phyloP scores from a whole-genome alignment of 2,797 vertebrate species.

The Craterocephalus amniculus region DNA sequence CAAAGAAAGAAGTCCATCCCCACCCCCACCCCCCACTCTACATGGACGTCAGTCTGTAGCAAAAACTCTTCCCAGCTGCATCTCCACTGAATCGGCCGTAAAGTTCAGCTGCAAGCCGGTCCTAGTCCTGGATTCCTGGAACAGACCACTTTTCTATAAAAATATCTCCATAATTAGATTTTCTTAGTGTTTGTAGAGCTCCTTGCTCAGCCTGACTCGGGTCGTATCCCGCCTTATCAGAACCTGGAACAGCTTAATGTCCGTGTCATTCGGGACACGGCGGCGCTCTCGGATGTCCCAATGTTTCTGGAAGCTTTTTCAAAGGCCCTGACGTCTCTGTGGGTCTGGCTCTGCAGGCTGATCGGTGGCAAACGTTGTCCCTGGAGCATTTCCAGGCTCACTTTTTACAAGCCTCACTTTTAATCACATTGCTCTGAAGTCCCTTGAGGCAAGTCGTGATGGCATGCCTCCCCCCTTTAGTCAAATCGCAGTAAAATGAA shows the following conservation, averaged over 20 bases:
- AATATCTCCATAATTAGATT: conserved; percentile 33
- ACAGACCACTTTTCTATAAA: conserved; percentile 36
- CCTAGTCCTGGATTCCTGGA: conserved; percentile 2
- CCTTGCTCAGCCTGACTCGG: no score
- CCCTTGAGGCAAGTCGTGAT: conserved; percentile 5
- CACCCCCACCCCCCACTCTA: not conserved
- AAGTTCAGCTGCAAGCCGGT: conserved; percentile 25
- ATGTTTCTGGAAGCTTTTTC: no score
- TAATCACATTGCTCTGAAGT: conserved; percentile 9
- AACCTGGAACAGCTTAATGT: not conserved
- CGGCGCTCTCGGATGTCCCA: no score
- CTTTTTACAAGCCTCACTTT: not conserved
- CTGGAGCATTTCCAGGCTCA: no score
- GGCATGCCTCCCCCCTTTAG: not conserved
- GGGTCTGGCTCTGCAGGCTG: not conserved
- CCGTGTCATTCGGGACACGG: no score
- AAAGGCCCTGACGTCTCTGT: no score
- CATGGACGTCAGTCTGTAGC: not conserved
- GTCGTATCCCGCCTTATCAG: not conserved
- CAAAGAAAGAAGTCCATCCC: conserved; percentile 23
- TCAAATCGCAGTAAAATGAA: conserved; percentile 6
- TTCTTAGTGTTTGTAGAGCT: not conserved
- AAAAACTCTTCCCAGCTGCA: conserved; percentile 17
- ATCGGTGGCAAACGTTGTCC: not conserved
- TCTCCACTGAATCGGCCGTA: conserved; percentile 21